Evolutionary conservation across 2,888 invertebrate species (phyloP).

Genomic region (Tanytarsus gracilentus): DNA sequence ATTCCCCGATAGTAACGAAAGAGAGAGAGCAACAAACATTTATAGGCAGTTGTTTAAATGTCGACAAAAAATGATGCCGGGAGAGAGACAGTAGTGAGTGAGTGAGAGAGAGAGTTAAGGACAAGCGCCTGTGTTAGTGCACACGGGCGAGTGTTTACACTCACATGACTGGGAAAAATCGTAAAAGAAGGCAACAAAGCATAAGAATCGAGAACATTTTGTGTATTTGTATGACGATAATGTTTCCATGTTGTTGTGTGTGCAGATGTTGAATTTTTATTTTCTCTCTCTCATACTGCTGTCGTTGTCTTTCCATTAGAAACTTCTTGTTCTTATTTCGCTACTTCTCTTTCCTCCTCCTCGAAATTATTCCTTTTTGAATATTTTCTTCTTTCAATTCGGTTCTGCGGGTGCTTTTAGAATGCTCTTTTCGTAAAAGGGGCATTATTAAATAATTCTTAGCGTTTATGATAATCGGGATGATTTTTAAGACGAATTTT

Average conservation of each 20-base stretch:
- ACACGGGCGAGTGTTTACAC: neutral
- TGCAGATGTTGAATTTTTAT: constrained; percentile 24
- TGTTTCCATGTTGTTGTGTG: constrained; percentile 22
- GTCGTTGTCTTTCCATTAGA: neutral
- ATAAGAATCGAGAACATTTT: constrained; percentile 15
- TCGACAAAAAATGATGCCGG: constrained; percentile 3
- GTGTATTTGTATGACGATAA: constrained; percentile 24
- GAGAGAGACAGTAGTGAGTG: neutral
- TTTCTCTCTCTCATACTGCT: neutral
- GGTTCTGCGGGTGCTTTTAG: too few species aligned
- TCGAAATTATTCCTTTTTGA: neutral
- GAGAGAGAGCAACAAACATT: neutral
- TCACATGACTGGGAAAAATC: constrained; percentile 9
- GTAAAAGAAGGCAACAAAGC: constrained; percentile 14
- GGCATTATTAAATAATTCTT: too few species aligned
- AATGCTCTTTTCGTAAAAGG: too few species aligned
- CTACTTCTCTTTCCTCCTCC: neutral
- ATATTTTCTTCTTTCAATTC: neutral
- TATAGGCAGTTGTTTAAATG: neutral
- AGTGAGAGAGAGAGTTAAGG: neutral
- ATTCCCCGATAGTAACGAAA: too few species aligned
- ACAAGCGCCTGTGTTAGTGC: constrained; percentile 12
- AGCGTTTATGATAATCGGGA: too few species aligned
- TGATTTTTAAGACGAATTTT: too few species aligned
- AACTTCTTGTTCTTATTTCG: neutral